These are phyloP conservation scores for Capromys pilorides DNA, from an alignment of 2,797 vertebrate species.

Conservation along the genomic window DNA sequence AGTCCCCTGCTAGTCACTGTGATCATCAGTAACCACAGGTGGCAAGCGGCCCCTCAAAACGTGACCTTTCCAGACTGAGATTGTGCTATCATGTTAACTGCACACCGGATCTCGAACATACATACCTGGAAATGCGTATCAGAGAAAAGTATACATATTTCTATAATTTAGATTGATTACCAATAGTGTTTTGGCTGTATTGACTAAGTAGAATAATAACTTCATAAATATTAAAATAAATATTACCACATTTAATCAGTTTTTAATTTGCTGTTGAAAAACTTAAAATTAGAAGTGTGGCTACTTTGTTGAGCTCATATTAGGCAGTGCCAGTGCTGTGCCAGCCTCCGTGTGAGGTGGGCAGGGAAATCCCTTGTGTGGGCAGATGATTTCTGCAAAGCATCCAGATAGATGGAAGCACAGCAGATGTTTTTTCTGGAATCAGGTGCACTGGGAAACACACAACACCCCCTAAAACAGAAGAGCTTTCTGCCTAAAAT, in stretches of 20 bases:
- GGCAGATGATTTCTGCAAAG: neutral
- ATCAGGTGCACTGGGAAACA: neutral
- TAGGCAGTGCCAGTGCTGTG: neutral
- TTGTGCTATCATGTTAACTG: neutral
- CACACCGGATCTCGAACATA: neutral
- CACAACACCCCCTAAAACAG: neutral
- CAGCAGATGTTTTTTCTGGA: neutral
- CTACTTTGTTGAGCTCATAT: neutral
- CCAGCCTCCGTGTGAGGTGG: too few species aligned
- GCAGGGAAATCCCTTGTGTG: neutral
- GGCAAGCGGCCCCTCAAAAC: neutral
- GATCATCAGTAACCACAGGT: neutral
- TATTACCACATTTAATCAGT: neutral
- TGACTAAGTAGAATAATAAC: neutral
- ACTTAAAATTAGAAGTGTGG: neutral
- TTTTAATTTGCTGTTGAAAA: slow-evolving; percentile 6
- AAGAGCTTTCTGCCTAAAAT: neutral
- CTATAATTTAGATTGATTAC: slow-evolving; percentile 1
- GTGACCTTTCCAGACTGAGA: neutral
- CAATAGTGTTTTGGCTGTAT: slow-evolving; percentile 25
- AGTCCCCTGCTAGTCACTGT: neutral
- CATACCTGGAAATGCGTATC: neutral
- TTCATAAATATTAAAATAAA: neutral
- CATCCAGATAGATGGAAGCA: neutral
- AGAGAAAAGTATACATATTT: neutral